Evolutionary conservation across 2,888 invertebrate genomes (phyloP), one percentile per base, ranked within the genome.

Genomic region (Parascotia fuliginaria): DNA sequence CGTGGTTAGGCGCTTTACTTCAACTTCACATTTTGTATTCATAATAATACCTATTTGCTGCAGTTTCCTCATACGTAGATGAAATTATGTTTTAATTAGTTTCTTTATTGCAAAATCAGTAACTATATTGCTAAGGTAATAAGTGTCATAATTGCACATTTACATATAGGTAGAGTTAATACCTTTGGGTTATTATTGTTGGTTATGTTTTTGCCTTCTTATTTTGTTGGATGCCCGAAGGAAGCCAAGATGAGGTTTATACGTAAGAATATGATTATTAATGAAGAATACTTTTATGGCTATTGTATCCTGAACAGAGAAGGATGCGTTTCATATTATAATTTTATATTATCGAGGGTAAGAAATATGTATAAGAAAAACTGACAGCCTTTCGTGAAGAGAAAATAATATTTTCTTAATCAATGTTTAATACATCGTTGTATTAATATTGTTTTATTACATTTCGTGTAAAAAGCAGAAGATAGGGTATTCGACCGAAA

Each of bases 11-110:
- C n/a, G n/a, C n/a, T n/a, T n/a, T n/a, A n/a, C n/a, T n/a, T n/a
- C n/a, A n/a, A n/a, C n/a, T n/a, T n/a, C n/a, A n/a, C n/a, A n/a
- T n/a, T n/a, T n/a, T n/a, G n/a, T n/a, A n/a, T n/a, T n/a, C n/a
- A n/a, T n/a, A n/a, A n/a, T n/a, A n/a, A n/a, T n/a, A n/a, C n/a
- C n/a, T n/a, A n/a, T n/a, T n/a, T n/a, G 45, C 31, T 28, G 22
- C 15, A 14, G 24, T 13, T 57, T 33, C 55, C 39, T 33, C 51
- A 48, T 42, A 48, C 48, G 67, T 62, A 52, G 46, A 65, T 65
- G 46, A 51, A 66, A 62, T 62, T 62, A 49, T 32, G 51, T 62
- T 65, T 58, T 70, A 62, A 65, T 70, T 66, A 62, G 42, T 44
- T 32, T 1, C 4, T 5, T 14, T 39, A 6, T 1, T 4, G 0